phyloP scores from a whole-genome alignment of 2,888 invertebrate genomes.

The Congeria kusceri region DNA sequence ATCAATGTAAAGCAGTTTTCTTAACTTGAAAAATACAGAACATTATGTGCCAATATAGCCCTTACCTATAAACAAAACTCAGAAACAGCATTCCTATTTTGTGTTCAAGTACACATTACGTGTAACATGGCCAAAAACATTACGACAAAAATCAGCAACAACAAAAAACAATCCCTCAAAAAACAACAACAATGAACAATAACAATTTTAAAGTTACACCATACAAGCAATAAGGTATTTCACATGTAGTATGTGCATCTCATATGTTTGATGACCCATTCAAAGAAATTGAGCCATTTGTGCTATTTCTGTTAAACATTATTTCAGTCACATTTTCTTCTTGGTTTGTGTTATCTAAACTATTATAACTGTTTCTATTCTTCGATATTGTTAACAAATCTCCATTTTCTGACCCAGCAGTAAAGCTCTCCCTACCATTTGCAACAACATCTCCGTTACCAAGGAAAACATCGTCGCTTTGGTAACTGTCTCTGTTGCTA shows the following conservation, averaged over 20 bases:
- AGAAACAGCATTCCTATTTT: too few species aligned
- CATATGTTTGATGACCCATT: too few species aligned
- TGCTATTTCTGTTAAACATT: neutral
- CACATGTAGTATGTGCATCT: too few species aligned
- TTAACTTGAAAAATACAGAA: too few species aligned
- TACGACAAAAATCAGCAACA: neutral
- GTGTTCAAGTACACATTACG: too few species aligned
- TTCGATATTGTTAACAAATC: slow-evolving; percentile 11
- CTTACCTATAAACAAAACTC: too few species aligned
- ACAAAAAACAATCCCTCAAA: neutral
- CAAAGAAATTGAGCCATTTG: too few species aligned
- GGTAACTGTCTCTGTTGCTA: slow-evolving; percentile 42
- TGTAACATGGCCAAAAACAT: too few species aligned
- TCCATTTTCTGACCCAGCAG: slow-evolving; percentile 24
- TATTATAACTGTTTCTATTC: slow-evolving; percentile 45
- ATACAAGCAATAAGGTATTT: neutral
- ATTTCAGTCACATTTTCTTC: slow-evolving; percentile 1
- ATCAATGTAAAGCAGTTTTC: too few species aligned
- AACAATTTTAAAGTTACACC: neutral
- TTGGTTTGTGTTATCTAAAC: slow-evolving; percentile 1
- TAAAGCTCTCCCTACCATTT: slow-evolving; percentile 21
- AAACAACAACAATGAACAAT: neutral
- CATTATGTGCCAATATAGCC: too few species aligned
- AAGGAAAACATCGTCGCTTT: slow-evolving; percentile 31
- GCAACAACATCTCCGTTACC: neutral